Base-by-base conservation (phyloP, 2,113 vertebrate genomes). In the Asarcornis scutulata region DNA sequence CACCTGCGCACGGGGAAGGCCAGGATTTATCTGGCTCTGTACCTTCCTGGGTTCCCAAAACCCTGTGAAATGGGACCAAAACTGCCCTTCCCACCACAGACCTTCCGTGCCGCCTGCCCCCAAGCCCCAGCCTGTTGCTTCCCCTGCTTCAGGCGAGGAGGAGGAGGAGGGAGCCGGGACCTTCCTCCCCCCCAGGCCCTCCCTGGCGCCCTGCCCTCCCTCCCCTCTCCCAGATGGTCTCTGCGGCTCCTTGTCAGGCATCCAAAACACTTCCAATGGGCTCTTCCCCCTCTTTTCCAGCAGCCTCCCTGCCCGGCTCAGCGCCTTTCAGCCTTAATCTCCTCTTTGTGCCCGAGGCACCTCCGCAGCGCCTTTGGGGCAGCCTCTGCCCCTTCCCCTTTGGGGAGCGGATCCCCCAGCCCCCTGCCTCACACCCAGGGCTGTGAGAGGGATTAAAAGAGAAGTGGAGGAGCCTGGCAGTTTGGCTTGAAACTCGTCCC, bases 191-290 rank as follows among this genome's bases (percentile, higher is more conserved):
- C 78, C 75, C 84, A 66, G 10, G 80, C 88, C 81, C 31, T 21
- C 69, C 60, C 38, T 95, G 91, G 92, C 84, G 22, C 42, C 26
- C 48, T 88, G 92, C 94, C 92, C 92, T 96, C 50, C 79, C 55
- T 93, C 48, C 90, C 82, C 83, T 85, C 52, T 6, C 94, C 94
- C 94, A 92, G 86, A 89, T 86, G 94, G 88, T 83, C 92, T 40
- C 91, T 63, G 76, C 23, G 1, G 31, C 83, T 90, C 88, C 83
- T 56, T 93, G 95, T 72, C 93, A 92, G 74, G 23, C 80, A 36
- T 85, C 93, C 91, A 91, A 58, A 69, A 50, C 29, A 12, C n/a
- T 69, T 76, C 80, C 86, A 82, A 4, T 63, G 64, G 6, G 4
- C 73, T 81, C 73, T 80, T 13, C 91, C 42, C 77, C 69, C 38